phyloP scores from a whole-genome alignment of 23 tunicate genomes.

The Diplosoma virens region DNA sequence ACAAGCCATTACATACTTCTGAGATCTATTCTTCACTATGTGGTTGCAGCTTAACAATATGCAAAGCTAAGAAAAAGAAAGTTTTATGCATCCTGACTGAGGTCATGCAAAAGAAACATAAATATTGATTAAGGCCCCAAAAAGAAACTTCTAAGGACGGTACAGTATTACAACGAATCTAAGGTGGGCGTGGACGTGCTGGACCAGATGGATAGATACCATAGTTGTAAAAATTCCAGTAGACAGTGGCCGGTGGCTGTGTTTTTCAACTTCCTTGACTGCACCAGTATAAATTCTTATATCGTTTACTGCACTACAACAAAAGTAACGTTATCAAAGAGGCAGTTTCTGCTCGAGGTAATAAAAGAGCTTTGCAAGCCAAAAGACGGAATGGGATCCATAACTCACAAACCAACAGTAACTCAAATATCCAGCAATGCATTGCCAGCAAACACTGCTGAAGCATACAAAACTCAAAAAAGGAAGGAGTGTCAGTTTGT shows the following conservation, averaged over 20 bases:
- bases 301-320: constrained; percentile 18
- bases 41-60: constrained; percentile 21
- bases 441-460: no score
- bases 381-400: constrained; percentile 10
- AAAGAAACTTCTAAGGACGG: constrained; percentile 2
- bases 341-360: constrained; percentile 1
- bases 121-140: background rate
- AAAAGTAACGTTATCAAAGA: background rate
- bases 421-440: no score
- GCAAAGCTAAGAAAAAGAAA: constrained; percentile 29
- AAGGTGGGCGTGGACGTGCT: constrained; percentile 1
- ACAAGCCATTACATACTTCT: constrained; percentile 21
- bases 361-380: constrained; percentile 18
- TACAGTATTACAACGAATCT: constrained; percentile 4
- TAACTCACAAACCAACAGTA: no score
- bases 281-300: no score
- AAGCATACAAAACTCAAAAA: no score
- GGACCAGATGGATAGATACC: constrained; percentile 15
- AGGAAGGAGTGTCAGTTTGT: no score
- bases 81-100: constrained; percentile 7
- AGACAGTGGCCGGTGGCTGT: constrained; percentile 8
- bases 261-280: constrained; percentile 1
- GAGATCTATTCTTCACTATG: constrained; percentile 18
- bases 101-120: background rate
- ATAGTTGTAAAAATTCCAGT: background rate